Evolutionary conservation across 2,113 vertebrate genomes (phyloP).

Genomic region (Ellobius talpinus): DNA sequence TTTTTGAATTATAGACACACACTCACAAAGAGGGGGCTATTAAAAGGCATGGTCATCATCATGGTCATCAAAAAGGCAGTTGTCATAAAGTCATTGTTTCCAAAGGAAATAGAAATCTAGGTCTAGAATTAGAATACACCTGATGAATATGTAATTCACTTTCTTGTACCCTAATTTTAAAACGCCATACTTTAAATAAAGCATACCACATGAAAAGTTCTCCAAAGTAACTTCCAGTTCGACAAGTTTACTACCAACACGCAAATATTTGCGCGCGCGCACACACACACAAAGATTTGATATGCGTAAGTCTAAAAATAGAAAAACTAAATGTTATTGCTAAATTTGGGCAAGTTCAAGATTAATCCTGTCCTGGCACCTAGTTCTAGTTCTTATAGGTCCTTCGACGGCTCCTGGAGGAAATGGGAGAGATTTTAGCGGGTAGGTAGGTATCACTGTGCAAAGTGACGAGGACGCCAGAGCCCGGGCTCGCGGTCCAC

Average conservation of each 20-base stretch:
- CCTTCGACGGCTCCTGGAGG: not conserved
- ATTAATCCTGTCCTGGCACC: not conserved
- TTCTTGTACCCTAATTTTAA: conserved; percentile 26
- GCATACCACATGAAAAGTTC: not conserved
- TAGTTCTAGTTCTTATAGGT: conserved; percentile 31
- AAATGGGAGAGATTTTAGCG: not conserved
- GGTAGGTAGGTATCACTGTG: not conserved
- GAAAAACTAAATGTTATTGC: not conserved
- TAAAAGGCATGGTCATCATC: not conserved
- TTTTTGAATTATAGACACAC: not conserved
- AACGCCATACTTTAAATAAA: not conserved
- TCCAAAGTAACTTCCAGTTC: not conserved
- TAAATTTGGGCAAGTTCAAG: conserved; percentile 29
- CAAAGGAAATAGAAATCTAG: conserved; percentile 1
- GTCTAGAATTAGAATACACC: not conserved
- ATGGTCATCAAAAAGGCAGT: too few species aligned
- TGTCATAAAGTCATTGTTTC: not conserved
- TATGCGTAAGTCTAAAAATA: not conserved
- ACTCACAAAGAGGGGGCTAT: not conserved
- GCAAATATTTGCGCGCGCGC: not conserved
- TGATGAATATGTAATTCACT: not conserved
- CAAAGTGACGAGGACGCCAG: not conserved
- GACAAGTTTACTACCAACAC: conserved; percentile 33
- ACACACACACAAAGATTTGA: not conserved
- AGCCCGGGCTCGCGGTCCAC: not conserved